Evolutionary conservation across 2,113 vertebrate species (phyloP).

Genomic region (Dascyllus trimaculatus): DNA sequence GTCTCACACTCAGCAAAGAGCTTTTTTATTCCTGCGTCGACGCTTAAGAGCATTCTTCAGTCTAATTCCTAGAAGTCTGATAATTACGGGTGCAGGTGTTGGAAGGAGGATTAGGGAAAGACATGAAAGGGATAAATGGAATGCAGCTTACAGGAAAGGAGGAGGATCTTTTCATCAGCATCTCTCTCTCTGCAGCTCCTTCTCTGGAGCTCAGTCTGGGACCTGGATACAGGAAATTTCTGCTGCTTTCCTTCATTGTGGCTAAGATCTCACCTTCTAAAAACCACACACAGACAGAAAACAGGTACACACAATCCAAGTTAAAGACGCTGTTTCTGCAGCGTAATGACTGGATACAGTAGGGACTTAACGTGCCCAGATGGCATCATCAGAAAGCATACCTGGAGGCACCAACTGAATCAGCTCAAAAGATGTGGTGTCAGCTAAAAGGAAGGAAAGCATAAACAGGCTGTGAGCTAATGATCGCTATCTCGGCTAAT

Average conservation of each 20-base stretch:
- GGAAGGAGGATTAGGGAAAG: conserved; percentile 21
- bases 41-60: background rate
- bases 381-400: conserved; percentile 80
- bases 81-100: conserved; percentile 2
- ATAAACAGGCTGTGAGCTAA: conserved; percentile 69
- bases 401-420: conserved; percentile 95
- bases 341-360: conserved; percentile 47
- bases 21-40: background rate
- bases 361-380: conserved; percentile 40
- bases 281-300: conserved; percentile 31
- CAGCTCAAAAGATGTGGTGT: conserved; percentile 92
- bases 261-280: conserved; percentile 91
- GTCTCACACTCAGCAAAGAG: background rate
- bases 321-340: conserved; percentile 45
- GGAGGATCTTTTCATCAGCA: conserved; percentile 91
- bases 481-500: conserved; percentile 69
- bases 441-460: conserved; percentile 86
- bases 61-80: background rate
- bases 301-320: conserved; percentile 38
- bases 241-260: conserved; percentile 89
- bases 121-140: conserved; percentile 15
- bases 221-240: conserved; percentile 93
- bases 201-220: conserved; percentile 83
- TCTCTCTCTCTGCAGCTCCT: conserved; percentile 87
- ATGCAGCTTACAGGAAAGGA: conserved; percentile 86